These are phyloP conservation scores for Diorhabda carinulata DNA, from an alignment of 1,140 invertebrate genomes.

Conservation along the genomic window DNA sequence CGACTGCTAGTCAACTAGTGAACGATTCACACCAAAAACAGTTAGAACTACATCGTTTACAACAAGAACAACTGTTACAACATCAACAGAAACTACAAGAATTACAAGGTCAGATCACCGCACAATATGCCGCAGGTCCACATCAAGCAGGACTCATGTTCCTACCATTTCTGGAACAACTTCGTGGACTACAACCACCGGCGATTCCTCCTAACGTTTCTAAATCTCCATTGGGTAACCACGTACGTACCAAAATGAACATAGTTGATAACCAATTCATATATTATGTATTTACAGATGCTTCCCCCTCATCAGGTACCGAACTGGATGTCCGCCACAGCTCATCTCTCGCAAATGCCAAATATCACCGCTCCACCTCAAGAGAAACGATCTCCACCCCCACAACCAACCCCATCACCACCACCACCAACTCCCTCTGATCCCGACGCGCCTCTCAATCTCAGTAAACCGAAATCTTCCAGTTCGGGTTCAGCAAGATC, in stretches of 20 bases:
- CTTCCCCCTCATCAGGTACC: constrained; percentile 44
- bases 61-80: constrained; percentile 52
- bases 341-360: constrained; percentile 40
- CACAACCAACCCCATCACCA: constrained; percentile 45
- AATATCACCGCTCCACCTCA: constrained; percentile 23
- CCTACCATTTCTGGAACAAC: constrained; percentile 55
- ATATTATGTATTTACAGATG: constrained; percentile 36
- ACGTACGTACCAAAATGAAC: constrained; percentile 32
- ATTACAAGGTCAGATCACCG: constrained; percentile 48
- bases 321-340: constrained; percentile 43
- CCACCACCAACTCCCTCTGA: constrained; percentile 51
- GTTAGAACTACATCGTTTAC: constrained; percentile 48
- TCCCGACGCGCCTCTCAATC: constrained; percentile 79
- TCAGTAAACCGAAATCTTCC: constrained; percentile 76
- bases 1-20: constrained; percentile 38
- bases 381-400: constrained; percentile 49
- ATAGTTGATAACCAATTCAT: too few species aligned
- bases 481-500: constrained; percentile 44
- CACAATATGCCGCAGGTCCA: constrained; percentile 43
- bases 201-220: constrained; percentile 32
- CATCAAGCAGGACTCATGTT: constrained; percentile 52
- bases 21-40: constrained; percentile 48
- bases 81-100: constrained; percentile 54
- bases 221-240: constrained; percentile 39
- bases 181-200: constrained; percentile 43